Evolutionary conservation across 2,797 vertebrate genomes (phyloP).

Genomic region (Muscicapa striata): DNA sequence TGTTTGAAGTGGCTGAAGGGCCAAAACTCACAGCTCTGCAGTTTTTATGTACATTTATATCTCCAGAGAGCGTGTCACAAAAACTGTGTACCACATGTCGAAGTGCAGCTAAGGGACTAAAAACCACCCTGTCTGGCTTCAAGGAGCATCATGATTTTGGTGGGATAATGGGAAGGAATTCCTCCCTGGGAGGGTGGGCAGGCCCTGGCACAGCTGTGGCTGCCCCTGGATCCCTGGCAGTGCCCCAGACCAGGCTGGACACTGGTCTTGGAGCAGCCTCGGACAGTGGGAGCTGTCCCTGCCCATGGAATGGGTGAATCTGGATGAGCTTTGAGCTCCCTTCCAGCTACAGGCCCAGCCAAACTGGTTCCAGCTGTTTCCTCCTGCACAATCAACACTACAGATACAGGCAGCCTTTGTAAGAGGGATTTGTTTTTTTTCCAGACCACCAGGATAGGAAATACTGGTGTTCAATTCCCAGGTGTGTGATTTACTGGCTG

Average conservation of each 20-base stretch:
- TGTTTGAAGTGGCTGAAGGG: not conserved
- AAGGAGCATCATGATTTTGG: not conserved
- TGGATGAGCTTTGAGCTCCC: not conserved
- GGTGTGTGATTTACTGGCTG: not conserved
- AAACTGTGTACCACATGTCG: not conserved
- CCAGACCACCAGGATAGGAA: not conserved
- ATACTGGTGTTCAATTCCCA: not conserved
- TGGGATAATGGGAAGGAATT: not conserved
- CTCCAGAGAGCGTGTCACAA: not conserved
- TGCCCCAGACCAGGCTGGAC: fast-evolving
- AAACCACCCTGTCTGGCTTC: not conserved
- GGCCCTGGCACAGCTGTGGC: not conserved
- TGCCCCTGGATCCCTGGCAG: not conserved
- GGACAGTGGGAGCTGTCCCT: not conserved
- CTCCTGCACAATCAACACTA: not conserved
- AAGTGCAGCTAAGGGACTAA: not conserved
- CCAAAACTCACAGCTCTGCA: not conserved
- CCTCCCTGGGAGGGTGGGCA: fast-evolving
- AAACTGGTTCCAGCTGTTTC: not conserved
- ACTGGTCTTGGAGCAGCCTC: not conserved
- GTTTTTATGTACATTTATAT: not conserved
- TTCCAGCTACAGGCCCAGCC: fast-evolving
- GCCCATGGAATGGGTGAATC: not conserved
- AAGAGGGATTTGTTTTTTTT: not conserved
- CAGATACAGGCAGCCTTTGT: not conserved